Conservation (phyloP, 2,113 vertebrate genomes). For the Esox niger region DNA sequence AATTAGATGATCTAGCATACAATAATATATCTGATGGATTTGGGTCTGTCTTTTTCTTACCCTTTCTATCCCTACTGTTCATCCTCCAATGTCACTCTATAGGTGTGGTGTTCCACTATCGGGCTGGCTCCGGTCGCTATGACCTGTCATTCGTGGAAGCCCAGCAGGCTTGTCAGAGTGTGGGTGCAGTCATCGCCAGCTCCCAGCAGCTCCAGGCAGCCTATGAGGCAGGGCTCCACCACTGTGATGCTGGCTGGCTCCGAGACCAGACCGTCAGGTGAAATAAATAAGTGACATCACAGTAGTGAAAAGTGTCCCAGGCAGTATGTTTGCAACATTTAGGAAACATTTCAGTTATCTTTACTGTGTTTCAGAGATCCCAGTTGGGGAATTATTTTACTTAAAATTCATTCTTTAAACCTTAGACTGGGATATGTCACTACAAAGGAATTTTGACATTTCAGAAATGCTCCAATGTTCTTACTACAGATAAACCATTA, state of each 20-base stretch:
- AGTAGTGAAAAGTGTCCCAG: too few species aligned
- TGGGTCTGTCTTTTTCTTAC: background rate
- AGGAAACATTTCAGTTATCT: too few species aligned
- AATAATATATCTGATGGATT: too few species aligned
- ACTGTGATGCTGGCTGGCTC: slow-evolving; percentile 94
- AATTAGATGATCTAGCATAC: too few species aligned
- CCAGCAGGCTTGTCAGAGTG: slow-evolving; percentile 75
- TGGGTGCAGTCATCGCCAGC: slow-evolving; percentile 80
- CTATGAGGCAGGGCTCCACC: slow-evolving; percentile 86
- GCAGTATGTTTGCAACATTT: too few species aligned
- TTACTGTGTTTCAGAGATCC: too few species aligned
- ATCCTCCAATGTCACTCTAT: background rate
- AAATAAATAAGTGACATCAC: background rate
- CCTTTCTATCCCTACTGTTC: background rate
- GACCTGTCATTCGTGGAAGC: slow-evolving; percentile 84
- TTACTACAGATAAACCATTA: too few species aligned
- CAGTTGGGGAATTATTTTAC: too few species aligned
- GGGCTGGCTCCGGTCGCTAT: slow-evolving; percentile 77
- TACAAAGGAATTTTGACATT: background rate
- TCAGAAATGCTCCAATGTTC: too few species aligned
- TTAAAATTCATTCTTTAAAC: too few species aligned
- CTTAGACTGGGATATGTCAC: background rate
- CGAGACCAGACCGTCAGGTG: slow-evolving; percentile 11
- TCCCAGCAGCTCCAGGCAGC: slow-evolving; percentile 85
- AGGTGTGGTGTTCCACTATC: slow-evolving; percentile 94